These are phyloP conservation scores for Limonius californicus DNA, from an alignment of 1,140 invertebrate genomes.

Conservation along the genomic window DNA sequence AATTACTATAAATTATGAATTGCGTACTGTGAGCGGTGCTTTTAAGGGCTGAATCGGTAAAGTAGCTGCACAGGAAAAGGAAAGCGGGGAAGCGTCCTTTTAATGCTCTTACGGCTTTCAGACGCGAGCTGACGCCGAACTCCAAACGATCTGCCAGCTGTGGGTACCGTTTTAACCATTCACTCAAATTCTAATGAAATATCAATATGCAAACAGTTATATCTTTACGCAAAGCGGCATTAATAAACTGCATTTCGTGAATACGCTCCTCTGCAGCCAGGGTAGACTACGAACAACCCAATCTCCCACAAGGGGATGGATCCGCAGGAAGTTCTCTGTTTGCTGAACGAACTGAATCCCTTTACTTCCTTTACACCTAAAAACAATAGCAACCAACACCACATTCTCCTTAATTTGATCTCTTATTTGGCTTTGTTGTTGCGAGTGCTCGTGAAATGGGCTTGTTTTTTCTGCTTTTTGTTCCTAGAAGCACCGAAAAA, in stretches of 20 bases:
- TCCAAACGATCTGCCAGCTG: constrained; percentile 12
- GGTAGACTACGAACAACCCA: too few relatives aligned
- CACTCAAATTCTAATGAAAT: constrained; percentile 16
- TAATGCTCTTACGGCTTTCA: constrained; percentile 35
- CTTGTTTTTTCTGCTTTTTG: too few relatives aligned
- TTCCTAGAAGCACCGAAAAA: too few relatives aligned
- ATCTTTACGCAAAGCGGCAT: constrained; percentile 11
- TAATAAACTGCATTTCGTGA: neutral
- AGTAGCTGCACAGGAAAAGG: constrained; percentile 26
- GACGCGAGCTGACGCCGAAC: constrained; percentile 24
- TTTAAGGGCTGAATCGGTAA: constrained; percentile 35
- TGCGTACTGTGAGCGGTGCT: constrained; percentile 32
- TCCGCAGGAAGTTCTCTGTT: constrained; percentile 2
- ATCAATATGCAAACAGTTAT: constrained; percentile 17
- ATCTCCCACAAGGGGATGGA: neutral
- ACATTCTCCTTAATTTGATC: too few relatives aligned
- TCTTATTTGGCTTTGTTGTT: too few relatives aligned
- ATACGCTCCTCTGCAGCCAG: neutral
- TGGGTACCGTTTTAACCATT: constrained; percentile 13
- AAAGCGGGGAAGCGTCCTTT: constrained; percentile 28
- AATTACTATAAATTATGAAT: constrained; percentile 39
- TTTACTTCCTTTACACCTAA: constrained; percentile 4
- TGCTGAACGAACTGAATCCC: neutral
- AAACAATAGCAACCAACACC: neutral
- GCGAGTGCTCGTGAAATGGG: too few relatives aligned